A percentile compares a stretch with the other conserved stretches of the same genome.
phyloP scores from a whole-genome alignment of 2,113 vertebrate species.

The Nanger granti region DNA sequence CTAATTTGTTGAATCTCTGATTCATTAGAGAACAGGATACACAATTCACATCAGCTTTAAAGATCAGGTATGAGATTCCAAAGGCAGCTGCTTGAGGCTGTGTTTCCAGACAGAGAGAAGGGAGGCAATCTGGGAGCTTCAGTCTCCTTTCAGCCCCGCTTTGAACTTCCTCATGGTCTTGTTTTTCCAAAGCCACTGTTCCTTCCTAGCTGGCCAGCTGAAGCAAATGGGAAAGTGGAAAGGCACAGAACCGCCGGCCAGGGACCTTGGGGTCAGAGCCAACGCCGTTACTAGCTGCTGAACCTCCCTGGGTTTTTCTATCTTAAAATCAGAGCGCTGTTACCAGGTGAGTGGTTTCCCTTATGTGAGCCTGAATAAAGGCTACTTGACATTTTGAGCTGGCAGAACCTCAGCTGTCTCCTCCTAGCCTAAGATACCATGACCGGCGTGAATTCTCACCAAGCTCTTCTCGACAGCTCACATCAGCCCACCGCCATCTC shows the following conservation, averaged over 20 bases:
- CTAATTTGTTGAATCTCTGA: not conserved
- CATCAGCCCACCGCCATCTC: not conserved
- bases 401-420: not conserved
- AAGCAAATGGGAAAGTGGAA: not conserved
- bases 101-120: not conserved
- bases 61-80: not conserved
- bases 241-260: too few relatives aligned
- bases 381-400: not conserved
- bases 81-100: not conserved
- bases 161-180: not conserved
- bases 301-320: not conserved
- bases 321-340: not conserved
- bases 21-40: not conserved
- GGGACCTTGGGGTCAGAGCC: not conserved
- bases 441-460: not conserved
- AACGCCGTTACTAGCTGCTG: not conserved
- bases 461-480: not conserved
- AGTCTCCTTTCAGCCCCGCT: not conserved
- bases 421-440: not conserved
- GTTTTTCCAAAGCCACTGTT: not conserved
- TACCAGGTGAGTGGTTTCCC: not conserved
- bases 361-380: not conserved
- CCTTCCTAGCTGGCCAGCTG: not conserved
- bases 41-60: not conserved
- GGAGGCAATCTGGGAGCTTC: not conserved